phyloP scores from a whole-genome alignment of 37 sponge, comb jelly and placozoan genomes.

The Cliona cf. orientalis region DNA sequence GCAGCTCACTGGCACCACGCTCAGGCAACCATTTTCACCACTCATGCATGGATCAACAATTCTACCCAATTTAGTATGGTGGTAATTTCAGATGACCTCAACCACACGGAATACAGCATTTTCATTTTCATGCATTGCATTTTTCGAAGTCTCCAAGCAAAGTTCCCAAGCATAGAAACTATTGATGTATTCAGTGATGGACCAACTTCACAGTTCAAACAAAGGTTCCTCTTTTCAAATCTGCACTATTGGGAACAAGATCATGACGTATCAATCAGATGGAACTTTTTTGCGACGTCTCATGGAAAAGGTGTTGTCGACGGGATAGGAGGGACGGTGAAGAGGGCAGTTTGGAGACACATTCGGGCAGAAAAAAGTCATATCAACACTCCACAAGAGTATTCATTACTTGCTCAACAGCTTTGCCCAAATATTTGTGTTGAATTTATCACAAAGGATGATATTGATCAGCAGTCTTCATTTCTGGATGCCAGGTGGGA shows the following conservation, averaged over 20 bases:
- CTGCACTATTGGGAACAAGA: slow-evolving; percentile 33
- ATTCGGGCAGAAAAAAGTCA: slow-evolving; percentile 1
- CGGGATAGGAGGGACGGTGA: slow-evolving; percentile 50
- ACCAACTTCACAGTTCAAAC: slow-evolving; percentile 42
- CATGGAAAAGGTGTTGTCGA: slow-evolving; percentile 52
- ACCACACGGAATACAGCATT: slow-evolving; percentile 38
- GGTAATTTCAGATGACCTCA: slow-evolving; percentile 46
- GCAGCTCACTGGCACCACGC: slow-evolving; percentile 44
- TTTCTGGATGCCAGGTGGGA: slow-evolving; percentile 35
- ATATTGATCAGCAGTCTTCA: not conserved
- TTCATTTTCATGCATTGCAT: slow-evolving; percentile 35
- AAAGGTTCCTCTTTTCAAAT: slow-evolving; percentile 44
- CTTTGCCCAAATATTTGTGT: slow-evolving; percentile 23
- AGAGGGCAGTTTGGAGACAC: slow-evolving; percentile 42
- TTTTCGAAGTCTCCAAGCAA: not conserved
- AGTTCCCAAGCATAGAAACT: slow-evolving; percentile 15
- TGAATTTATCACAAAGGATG: slow-evolving; percentile 12
- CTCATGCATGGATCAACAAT: slow-evolving; percentile 35
- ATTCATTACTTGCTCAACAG: not conserved
- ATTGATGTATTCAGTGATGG: slow-evolving; percentile 52
- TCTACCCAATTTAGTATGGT: slow-evolving; percentile 2
- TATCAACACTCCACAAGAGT: slow-evolving; percentile 31
- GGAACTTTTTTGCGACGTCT: slow-evolving; percentile 54
- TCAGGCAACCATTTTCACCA: slow-evolving; percentile 44
- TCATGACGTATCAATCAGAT: slow-evolving; percentile 11